Evolutionary conservation across 2,113 vertebrate genomes (phyloP).

Genomic region (Orthonyx spaldingii): DNA sequence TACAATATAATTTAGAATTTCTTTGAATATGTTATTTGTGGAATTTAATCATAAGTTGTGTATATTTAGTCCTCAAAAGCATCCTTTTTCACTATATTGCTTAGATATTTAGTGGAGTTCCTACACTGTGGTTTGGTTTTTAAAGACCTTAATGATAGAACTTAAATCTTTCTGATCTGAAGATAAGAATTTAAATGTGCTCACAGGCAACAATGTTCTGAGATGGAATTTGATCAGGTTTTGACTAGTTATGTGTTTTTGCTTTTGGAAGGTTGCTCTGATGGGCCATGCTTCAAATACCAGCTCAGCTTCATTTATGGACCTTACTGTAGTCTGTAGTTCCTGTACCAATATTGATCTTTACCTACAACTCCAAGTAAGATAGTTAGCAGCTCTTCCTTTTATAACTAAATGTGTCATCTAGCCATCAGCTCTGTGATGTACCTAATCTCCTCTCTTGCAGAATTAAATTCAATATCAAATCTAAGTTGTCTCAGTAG

Average conservation of each 20-base stretch:
- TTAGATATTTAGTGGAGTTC: not conserved
- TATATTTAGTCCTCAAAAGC: not conserved
- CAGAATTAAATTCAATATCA: constrained; percentile 51
- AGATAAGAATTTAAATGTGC: not conserved
- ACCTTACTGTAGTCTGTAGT: not conserved
- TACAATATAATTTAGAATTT: not conserved
- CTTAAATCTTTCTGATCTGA: not conserved
- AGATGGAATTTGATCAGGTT: not conserved
- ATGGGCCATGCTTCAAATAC: not conserved
- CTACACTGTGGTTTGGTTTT: not conserved
- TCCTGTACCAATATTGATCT: not conserved
- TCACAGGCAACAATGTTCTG: not conserved
- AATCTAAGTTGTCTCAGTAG: constrained; percentile 10
- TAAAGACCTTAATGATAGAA: not conserved
- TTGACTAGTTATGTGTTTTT: not conserved
- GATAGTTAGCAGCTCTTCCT: constrained; percentile 29
- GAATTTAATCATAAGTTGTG: not conserved
- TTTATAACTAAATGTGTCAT: constrained; percentile 10
- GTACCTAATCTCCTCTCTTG: constrained; percentile 33
- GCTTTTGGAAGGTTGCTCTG: not conserved
- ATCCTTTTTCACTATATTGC: not conserved
- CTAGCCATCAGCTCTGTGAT: constrained; percentile 43
- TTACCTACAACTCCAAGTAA: not conserved
- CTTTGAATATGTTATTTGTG: not conserved
- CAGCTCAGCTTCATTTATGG: not conserved